Evolutionary conservation across 1,140 invertebrate genomes (phyloP), one percentile per base, ranked within the genome.

Genomic region (Drosophila repleta): DNA sequence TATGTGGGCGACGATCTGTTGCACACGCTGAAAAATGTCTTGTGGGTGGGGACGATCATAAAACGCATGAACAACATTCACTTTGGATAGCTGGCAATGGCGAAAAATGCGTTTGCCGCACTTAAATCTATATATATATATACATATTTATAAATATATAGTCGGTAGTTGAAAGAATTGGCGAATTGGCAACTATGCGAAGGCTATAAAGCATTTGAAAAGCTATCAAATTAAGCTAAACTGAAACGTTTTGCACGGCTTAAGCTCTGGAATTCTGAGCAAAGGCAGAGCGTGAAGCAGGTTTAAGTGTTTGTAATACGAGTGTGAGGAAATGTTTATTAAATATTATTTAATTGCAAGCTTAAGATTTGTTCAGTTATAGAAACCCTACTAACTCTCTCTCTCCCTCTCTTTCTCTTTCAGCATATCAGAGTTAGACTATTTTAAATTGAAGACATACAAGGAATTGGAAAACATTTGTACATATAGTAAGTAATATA

Each of bases 21-120:
- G 37, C 17, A 66, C 29, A 65, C 39, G 39, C 24, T 24, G 10
- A 10, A 29, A 46, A 39, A 41, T 67, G 29, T 41, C 53, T 66
- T 66, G 41, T 60, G 69, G 69, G 49, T 72, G 64, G 64, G 39
- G 53, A 57, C 64, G 69, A 68, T 74, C 68, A 85, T 55, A 56
- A 64, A 65, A 77, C 72, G 72, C 66, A 72, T 61, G 51, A 78
- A 75, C 78, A 87, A 85, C 82, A 85, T 85, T 85, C 82, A 87
- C 82, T 85, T 85, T 77, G 29, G 24, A 43, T 52, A 10, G 49
- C 48, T 62, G 52, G 60, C 80, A 73, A 84, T 84, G 68, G 72
- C 76, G 80, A 72, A 76, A 83, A 84, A 85, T 85, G 73, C 76
- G 72, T 76, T 79, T 57, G 56, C 24, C 61, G 49, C 58, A 39